phyloP scores from a whole-genome alignment of 2,888 invertebrate genomes.

The Morpho deidamia region DNA sequence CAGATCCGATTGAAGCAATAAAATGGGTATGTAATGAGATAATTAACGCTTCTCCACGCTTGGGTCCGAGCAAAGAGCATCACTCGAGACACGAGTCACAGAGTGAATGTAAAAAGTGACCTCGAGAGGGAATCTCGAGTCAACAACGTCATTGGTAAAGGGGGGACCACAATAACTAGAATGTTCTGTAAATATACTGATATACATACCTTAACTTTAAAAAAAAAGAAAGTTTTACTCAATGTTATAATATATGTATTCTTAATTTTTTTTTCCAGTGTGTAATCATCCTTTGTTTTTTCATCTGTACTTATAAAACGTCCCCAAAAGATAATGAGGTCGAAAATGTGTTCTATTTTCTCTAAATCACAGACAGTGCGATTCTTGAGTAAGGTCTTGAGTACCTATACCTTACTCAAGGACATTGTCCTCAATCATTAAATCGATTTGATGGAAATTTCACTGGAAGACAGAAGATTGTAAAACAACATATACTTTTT shows the following conservation, averaged over 20 bases:
- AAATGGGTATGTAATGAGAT: constrained; percentile 23
- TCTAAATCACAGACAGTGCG: too few relatives aligned
- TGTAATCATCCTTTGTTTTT: neutral
- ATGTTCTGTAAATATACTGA: constrained; percentile 19
- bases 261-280: neutral
- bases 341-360: too few relatives aligned
- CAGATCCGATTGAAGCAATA: constrained; percentile 18
- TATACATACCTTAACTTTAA: neutral
- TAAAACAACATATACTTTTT: too few relatives aligned
- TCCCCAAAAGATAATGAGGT: too few relatives aligned
- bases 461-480: too few relatives aligned
- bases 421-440: too few relatives aligned
- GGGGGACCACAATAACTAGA: constrained; percentile 24
- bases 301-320: neutral
- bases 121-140: constrained; percentile 29
- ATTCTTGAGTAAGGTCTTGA: too few relatives aligned
- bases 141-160: constrained; percentile 28
- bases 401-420: too few relatives aligned
- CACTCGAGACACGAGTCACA: constrained; percentile 61
- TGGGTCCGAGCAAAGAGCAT: constrained; percentile 48
- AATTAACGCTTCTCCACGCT: constrained; percentile 50
- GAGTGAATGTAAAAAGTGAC: constrained; percentile 41
- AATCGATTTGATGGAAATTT: too few relatives aligned
- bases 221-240: neutral
- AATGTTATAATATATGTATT: neutral